Base-by-base conservation (phyloP, 2,797 vertebrate species). In the Alectoris magna region DNA sequence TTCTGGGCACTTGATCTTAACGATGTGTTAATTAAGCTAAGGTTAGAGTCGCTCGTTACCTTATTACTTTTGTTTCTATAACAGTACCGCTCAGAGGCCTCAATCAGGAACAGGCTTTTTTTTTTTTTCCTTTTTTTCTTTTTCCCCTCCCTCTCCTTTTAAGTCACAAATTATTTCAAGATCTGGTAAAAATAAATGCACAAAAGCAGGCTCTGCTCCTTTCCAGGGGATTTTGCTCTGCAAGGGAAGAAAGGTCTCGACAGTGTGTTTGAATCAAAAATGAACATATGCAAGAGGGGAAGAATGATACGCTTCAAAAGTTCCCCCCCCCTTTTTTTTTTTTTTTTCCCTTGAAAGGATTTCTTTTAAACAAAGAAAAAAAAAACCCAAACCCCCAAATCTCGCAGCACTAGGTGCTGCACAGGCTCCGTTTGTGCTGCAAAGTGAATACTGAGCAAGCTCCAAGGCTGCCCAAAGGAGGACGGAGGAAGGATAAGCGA, bases 151-250 rank as follows among this genome's bases (percentile, higher is more conserved):
- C 19, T 31, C 43, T 69, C 70, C 43, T 92, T 91, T 93, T 77
- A 94, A 93, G 70, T 88, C 72, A 89, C 78, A 94, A 93, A 94
- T 87, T 93, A 68, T 93, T 91, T 92, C 88, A 95, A 94, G 79
- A 87, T 83, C 72, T 66, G 59, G 81, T 80, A 90, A 91, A 94
- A 95, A 94, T 71, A 93, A 88, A 84, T 9, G 88, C 64, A 68
- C 58, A 71, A 46, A 84, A 92, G 66, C 72, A 90, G 72, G 8
- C 64, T 94, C 63, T 78, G 73, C 72, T 83, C 79, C 93, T 93
- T 95, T 95, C 63, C 72, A 90, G 72, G 63, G 27, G 38, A 88
- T 94, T 93, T 77, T 80, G 23, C 48, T 88, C 59, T 83, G 88
- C 0, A 2, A 91, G 66, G 46, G 55, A 94, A 95, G 71, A 74